Conservation (phyloP, 2,888 invertebrate species). For the Trypoxylon attenuatum region DNA sequence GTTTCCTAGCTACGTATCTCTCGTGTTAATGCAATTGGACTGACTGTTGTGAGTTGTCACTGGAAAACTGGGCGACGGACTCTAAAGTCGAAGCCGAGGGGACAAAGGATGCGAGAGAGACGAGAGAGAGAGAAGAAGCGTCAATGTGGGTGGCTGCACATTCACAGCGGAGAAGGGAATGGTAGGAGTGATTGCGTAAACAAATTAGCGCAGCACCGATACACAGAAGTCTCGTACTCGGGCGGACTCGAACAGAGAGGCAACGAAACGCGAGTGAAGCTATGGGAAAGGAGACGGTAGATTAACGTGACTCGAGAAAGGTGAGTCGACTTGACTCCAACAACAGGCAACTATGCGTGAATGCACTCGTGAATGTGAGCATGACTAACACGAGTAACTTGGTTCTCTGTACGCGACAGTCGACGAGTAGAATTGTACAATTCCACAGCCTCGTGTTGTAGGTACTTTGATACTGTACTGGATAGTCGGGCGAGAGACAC, state of each 20-base stretch:
- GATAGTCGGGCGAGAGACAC: no score
- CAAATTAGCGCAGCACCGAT: slow-evolving; percentile 54
- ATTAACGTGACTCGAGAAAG: not conserved
- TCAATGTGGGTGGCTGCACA: slow-evolving; percentile 14
- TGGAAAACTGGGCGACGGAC: not conserved
- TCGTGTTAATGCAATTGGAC: slow-evolving; percentile 42
- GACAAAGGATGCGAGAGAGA: slow-evolving; percentile 4
- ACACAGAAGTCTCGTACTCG: slow-evolving; percentile 4
- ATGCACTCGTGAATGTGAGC: slow-evolving; percentile 1
- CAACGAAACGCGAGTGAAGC: slow-evolving; percentile 1
- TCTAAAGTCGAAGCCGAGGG: slow-evolving; percentile 10
- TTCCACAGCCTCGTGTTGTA: slow-evolving; percentile 27
- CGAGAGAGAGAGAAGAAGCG: slow-evolving; percentile 1
- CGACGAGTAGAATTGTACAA: slow-evolving; percentile 41
- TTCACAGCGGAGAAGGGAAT: slow-evolving; percentile 17
- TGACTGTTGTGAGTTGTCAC: not conserved
- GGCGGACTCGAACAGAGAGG: not conserved
- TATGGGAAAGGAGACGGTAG: not conserved
- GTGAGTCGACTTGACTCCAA: slow-evolving; percentile 17
- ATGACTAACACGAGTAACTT: slow-evolving; percentile 17
- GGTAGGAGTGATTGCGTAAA: slow-evolving; percentile 53
- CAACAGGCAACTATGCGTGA: slow-evolving; percentile 4
- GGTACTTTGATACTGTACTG: no score
- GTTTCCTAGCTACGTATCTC: slow-evolving; percentile 8
- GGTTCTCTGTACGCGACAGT: slow-evolving; percentile 13